Evolutionary conservation across 1,140 invertebrate species (phyloP).

Genomic region (Monomorium pharaonis): DNA sequence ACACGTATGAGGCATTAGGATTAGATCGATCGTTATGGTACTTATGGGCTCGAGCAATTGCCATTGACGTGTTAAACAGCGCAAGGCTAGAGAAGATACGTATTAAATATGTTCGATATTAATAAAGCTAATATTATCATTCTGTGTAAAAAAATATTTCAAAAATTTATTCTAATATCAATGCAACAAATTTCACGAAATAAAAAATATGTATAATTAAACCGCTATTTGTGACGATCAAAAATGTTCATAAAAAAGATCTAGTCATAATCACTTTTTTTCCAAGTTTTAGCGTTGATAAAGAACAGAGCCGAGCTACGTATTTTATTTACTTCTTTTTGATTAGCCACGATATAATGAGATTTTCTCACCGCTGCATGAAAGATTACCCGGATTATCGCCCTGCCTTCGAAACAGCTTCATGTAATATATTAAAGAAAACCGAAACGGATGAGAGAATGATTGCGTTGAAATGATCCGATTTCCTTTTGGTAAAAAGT

Average conservation of each 20-base stretch:
- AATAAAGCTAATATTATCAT: neutral
- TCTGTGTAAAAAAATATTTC: neutral
- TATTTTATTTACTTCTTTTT: conserved; percentile 38
- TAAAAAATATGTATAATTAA: neutral
- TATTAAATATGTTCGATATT: neutral
- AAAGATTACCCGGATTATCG: conserved; percentile 59
- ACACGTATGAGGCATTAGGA: neutral
- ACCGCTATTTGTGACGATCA: neutral
- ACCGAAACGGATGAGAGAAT: conserved; percentile 21
- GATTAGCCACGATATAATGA: conserved; percentile 57
- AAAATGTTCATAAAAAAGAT: neutral
- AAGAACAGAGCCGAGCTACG: neutral
- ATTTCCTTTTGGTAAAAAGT: conserved; percentile 59
- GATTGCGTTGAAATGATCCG: conserved; percentile 27
- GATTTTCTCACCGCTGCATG: conserved; percentile 43
- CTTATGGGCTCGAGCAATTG: neutral
- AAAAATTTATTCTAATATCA: neutral
- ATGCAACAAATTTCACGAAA: neutral
- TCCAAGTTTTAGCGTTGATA: neutral
- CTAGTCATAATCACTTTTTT: neutral
- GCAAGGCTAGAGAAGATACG: neutral
- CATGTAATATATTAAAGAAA: conserved; percentile 54
- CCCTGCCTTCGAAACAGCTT: neutral
- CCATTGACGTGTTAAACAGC: neutral
- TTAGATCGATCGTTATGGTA: neutral